Percentiles rank a stretch among this genome's conserved stretches.
Evolutionary conservation across 2,113 vertebrate species (phyloP).

Genomic region (Acinonyx jubatus): DNA sequence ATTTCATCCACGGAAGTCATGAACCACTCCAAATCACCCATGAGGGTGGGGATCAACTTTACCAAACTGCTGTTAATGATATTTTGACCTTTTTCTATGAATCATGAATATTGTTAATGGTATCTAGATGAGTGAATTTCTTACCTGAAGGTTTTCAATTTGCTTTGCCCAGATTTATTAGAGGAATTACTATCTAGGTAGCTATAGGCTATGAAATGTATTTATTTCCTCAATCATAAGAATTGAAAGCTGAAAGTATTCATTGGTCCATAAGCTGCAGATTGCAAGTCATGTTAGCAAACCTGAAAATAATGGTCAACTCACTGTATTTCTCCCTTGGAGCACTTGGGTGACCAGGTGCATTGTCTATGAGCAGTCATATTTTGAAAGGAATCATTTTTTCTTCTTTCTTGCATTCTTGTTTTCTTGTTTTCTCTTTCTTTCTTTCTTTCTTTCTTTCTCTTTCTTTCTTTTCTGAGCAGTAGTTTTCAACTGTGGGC

Average conservation of each 20-base stretch:
- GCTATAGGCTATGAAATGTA: not conserved
- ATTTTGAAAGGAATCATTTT: not conserved
- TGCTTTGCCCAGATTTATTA: not conserved
- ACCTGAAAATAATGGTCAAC: not conserved
- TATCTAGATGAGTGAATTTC: not conserved
- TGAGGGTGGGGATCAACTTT: not conserved
- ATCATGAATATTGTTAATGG: not conserved
- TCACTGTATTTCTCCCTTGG: not conserved
- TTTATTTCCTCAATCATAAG: not conserved
- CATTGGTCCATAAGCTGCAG: not conserved
- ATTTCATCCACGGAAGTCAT: not conserved
- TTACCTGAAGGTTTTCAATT: not conserved
- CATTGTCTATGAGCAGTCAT: not conserved
- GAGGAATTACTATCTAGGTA: not conserved
- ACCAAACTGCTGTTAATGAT: not conserved
- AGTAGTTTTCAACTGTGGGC: not conserved
- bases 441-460: no score
- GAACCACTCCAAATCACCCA: not conserved
- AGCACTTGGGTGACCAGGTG: not conserved
- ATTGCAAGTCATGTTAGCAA: not conserved
- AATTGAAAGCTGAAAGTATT: not conserved
- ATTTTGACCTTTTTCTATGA: not conserved
- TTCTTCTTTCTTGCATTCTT: not conserved
- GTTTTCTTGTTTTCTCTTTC: accelerated
- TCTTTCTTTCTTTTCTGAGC: not conserved